These are phyloP conservation scores for Lacerta viridis DNA, from an alignment of 2,797 vertebrate species.

Conservation along the genomic window DNA sequence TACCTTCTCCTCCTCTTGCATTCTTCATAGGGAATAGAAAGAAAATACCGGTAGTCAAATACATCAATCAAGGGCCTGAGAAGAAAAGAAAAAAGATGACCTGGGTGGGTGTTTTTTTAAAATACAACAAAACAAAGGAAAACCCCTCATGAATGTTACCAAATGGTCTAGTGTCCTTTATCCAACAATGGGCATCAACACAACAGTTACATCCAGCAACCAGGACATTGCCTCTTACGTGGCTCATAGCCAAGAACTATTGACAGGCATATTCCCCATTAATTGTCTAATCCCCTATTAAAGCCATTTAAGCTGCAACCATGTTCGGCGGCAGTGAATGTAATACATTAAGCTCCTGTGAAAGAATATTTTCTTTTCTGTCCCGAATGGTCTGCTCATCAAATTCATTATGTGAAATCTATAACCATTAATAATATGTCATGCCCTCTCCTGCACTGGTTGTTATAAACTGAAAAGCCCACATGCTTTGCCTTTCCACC, in stretches of 20 bases:
- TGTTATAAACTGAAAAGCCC: neutral
- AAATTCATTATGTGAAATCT: neutral
- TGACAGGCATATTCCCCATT: neutral
- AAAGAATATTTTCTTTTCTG: neutral
- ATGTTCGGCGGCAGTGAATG: neutral
- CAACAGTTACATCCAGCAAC: neutral
- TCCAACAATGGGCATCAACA: neutral
- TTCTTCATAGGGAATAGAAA: slow-evolving; percentile 95
- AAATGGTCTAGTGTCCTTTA: neutral
- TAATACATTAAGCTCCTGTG: neutral
- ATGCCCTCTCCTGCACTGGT: neutral
- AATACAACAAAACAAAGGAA: neutral
- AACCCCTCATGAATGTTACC: neutral
- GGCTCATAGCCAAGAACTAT: neutral
- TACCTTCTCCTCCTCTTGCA: slow-evolving; percentile 95
- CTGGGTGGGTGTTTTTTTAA: neutral
- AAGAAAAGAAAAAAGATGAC: slow-evolving; percentile 27
- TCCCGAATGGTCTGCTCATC: neutral
- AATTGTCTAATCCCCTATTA: neutral
- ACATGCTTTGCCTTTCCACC: neutral
- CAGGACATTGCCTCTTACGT: neutral
- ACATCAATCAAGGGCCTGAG: slow-evolving; percentile 91
- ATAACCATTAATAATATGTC: neutral
- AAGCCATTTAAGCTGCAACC: neutral
- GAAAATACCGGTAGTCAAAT: slow-evolving; percentile 90